Percentiles rank a stretch among this genome's conserved stretches.
These are phyloP conservation scores for Nephrotoma appendiculata DNA, from an alignment of 2,888 invertebrate species.

Conservation along the genomic window DNA sequence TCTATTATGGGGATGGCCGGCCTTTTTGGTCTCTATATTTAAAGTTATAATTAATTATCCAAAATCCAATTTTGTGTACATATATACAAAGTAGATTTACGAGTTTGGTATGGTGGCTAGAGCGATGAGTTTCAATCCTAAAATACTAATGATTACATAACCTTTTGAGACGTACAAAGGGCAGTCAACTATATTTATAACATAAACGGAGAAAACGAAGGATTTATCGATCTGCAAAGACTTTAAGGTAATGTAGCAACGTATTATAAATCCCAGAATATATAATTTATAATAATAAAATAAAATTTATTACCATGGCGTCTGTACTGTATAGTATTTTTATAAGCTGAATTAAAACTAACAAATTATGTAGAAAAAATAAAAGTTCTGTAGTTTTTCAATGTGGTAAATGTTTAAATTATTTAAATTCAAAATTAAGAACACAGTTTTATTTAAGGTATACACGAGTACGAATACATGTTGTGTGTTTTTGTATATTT, in stretches of 20 bases:
- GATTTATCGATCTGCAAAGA: background rate
- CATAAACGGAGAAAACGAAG: background rate
- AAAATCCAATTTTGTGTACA: too few relatives aligned
- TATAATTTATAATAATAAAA: background rate
- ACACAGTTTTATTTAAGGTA: background rate
- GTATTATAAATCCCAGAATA: background rate
- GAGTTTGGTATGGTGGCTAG: background rate
- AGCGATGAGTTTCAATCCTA: background rate
- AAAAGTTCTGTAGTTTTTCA: background rate
- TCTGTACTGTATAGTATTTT: background rate
- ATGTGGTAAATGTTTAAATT: background rate
- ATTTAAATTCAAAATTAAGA: background rate
- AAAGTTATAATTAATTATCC: background rate
- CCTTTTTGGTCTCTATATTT: background rate
- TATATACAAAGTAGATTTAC: background rate
- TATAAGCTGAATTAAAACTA: background rate
- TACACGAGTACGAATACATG: too few relatives aligned
- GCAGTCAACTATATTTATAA: background rate
- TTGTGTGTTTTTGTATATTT: too few relatives aligned
- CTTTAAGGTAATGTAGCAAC: background rate
- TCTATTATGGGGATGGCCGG: background rate
- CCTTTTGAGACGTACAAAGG: background rate
- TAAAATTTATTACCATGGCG: background rate
- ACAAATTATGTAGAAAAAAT: background rate
- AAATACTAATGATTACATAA: background rate